These are phyloP conservation scores for Sycophila sp. DNA, from an alignment of 1,140 invertebrate genomes.

Conservation along the genomic window DNA sequence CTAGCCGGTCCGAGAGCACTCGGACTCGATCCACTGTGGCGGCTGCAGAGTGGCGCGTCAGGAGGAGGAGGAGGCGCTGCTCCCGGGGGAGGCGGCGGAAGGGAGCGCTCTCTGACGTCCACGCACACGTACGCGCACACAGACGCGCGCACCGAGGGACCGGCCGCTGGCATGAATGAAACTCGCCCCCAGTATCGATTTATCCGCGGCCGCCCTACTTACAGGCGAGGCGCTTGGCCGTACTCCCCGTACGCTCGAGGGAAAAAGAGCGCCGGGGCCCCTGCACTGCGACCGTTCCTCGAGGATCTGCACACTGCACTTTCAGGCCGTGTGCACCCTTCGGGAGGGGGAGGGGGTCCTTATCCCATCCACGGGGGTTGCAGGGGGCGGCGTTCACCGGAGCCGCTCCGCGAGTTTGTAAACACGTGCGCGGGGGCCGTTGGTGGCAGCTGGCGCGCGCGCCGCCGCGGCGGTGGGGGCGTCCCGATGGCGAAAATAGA, in stretches of 20 bases:
- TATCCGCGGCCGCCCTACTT: slow-evolving; percentile 60
- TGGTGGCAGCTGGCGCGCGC: background rate
- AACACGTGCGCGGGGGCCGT: background rate
- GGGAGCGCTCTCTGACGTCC: background rate
- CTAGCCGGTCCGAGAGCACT: background rate
- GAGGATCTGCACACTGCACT: no score
- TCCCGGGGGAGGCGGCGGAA: background rate
- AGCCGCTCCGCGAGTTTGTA: background rate
- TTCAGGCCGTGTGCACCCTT: background rate
- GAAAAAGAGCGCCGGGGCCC: background rate
- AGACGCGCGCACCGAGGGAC: slow-evolving; percentile 39
- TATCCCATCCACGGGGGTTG: background rate
- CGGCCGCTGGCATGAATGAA: slow-evolving; percentile 59
- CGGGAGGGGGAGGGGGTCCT: no score
- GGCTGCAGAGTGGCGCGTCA: background rate
- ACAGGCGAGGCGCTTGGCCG: slow-evolving; percentile 34
- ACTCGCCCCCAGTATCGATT: slow-evolving; percentile 58
- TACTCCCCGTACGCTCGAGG: background rate
- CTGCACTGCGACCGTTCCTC: background rate
- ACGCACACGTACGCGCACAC: slow-evolving; percentile 31
- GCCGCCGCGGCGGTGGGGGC: background rate
- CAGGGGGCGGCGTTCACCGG: background rate
- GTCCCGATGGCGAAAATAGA: background rate
- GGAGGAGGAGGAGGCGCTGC: background rate
- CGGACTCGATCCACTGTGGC: background rate